Percentiles rank a stretch among this genome's conserved stretches.
phyloP scores from a whole-genome alignment of 2,888 invertebrate genomes.

The Hecatera dysodea region DNA sequence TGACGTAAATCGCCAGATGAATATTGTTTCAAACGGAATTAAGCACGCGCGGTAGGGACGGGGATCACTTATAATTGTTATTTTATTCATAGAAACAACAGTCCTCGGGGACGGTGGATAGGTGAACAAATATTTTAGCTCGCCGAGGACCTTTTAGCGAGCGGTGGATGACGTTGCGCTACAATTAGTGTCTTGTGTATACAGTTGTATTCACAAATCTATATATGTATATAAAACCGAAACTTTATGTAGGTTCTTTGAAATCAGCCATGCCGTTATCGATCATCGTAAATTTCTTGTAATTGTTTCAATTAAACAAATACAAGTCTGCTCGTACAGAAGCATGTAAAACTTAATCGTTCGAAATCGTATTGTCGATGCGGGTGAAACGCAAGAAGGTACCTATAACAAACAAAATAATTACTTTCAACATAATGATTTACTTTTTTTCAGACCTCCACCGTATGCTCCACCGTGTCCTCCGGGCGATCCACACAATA shows the following conservation, averaged over 20 bases:
- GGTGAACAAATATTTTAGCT: constrained; percentile 89
- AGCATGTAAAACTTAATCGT: not conserved
- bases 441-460: too few relatives aligned
- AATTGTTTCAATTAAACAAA: not conserved
- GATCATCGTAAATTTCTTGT: not conserved
- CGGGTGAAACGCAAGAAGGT: too few relatives aligned
- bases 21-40: constrained; percentile 91
- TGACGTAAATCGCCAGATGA: constrained; percentile 86
- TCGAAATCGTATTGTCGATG: not conserved
- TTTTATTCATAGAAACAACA: constrained; percentile 91
- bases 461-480: too few relatives aligned
- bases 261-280: not conserved
- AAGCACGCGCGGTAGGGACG: constrained; percentile 86
- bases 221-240: too few relatives aligned
- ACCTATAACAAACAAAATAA: too few relatives aligned
- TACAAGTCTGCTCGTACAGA: too few relatives aligned
- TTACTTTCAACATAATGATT: not conserved
- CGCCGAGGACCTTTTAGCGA: constrained; percentile 86
- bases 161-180: constrained; percentile 35
- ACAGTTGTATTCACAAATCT: not conserved
- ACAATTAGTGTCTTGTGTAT: constrained; percentile 23
- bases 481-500: too few relatives aligned
- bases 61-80: constrained; percentile 91
- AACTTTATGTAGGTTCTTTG: too few relatives aligned
- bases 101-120: constrained; percentile 84